phyloP scores from a whole-genome alignment of 2,797 vertebrate species.

The Cygnus olor region DNA sequence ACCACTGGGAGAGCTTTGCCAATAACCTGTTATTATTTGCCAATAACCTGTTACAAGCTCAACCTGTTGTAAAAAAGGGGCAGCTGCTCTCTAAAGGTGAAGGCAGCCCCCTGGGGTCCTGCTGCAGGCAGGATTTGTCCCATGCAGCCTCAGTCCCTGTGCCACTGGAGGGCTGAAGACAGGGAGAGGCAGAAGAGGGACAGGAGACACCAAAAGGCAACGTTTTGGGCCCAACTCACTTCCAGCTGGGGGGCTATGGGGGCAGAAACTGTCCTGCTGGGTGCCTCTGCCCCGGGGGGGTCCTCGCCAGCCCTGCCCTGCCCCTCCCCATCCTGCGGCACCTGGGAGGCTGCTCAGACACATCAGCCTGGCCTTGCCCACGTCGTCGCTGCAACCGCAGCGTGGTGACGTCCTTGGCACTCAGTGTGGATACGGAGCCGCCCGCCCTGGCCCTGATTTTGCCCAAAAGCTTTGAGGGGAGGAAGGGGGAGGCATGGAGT shows the following conservation, averaged over 20 bases:
- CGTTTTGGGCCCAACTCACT: rapidly evolving
- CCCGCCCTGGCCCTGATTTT: too few relatives aligned
- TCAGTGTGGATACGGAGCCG: too few relatives aligned
- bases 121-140: background rate
- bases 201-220: background rate
- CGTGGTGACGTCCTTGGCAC: too few relatives aligned
- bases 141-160: too few relatives aligned
- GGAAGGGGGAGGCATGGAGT: background rate
- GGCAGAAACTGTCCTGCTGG: too few relatives aligned
- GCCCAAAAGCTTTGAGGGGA: too few relatives aligned
- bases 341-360: background rate
- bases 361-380: too few relatives aligned
- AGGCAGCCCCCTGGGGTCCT: background rate
- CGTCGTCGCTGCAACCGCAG: too few relatives aligned
- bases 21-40: background rate
- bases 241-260: too few relatives aligned
- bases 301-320: background rate
- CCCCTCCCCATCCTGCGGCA: background rate
- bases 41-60: background rate
- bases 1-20: too few relatives aligned
- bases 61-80: too few relatives aligned
- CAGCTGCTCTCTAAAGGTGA: background rate
- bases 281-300: background rate
- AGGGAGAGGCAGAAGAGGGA: rapidly evolving
- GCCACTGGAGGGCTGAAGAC: background rate